A percentile compares a stretch with the other conserved stretches of the same genome.
These are phyloP conservation scores for Serrognathus titanus DNA, from an alignment of 2,888 invertebrate genomes.

Conservation along the genomic window DNA sequence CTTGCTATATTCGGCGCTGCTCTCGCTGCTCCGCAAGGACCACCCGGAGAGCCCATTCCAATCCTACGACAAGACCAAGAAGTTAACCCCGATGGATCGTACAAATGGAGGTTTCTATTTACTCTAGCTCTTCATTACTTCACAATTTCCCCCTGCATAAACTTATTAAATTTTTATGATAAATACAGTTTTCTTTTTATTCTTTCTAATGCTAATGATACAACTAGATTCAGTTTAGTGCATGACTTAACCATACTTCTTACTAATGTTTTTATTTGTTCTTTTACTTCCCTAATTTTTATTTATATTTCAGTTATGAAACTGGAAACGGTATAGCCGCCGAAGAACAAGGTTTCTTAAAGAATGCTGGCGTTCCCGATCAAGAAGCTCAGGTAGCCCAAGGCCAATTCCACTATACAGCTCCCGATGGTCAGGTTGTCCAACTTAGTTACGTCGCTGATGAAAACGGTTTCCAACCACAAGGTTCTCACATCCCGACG, in stretches of 20 bases:
- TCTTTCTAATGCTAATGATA: too few species aligned
- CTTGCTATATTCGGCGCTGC: conserved; percentile 24
- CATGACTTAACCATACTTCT: too few species aligned
- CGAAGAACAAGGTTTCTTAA: conserved; percentile 58
- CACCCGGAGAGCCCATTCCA: conserved; percentile 60
- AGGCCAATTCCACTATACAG: conserved; percentile 59
- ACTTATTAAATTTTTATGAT: too few species aligned
- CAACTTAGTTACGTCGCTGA: conserved; percentile 63
- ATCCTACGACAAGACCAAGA: conserved; percentile 66
- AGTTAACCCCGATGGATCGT: conserved; percentile 66
- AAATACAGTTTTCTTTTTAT: too few species aligned
- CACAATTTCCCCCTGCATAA: not conserved
- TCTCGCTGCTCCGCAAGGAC: conserved; percentile 35
- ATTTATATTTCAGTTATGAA: conserved; percentile 48
- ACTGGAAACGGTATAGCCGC: conserved; percentile 59
- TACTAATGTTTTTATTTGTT: not conserved
- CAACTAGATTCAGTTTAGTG: too few species aligned
- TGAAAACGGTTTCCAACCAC: conserved; percentile 68
- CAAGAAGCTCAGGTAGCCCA: conserved; percentile 55
- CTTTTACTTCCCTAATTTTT: not conserved
- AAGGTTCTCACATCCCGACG: conserved; percentile 59
- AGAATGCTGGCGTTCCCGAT: conserved; percentile 54
- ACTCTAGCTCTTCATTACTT: not conserved
- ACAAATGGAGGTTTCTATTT: conserved; percentile 52
- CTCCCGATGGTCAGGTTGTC: conserved; percentile 52